Evolutionary conservation across 2,797 vertebrate species (phyloP), one percentile per base, ranked within the genome.

Genomic region (Phrynocephalus guinanensis): DNA sequence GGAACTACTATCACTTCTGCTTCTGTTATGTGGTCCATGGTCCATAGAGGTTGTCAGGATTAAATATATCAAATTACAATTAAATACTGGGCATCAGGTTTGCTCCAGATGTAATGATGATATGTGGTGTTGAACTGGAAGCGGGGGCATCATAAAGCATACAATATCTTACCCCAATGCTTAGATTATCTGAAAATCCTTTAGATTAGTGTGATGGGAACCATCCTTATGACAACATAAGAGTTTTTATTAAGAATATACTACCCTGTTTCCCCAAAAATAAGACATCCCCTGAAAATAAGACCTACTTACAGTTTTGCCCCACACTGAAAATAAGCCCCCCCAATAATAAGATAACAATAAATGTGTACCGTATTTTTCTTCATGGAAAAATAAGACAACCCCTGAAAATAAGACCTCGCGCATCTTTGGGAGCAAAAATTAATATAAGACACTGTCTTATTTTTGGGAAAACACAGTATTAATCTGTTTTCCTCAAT

Each of bases 21-120:
- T 85, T 92, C 83, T 86, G 0, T 0, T 16, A 71, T 84, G 76
- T 73, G 30, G 87, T 91, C 66, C 28, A 92, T 30, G 20, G 71
- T 72, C 85, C 77, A 70, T 85, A 77, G 66, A 90, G 87, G 48
- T 0, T 0, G 20, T 26, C 60, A 48, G 20, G 52, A 80, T 24
- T 63, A 78, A 71, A 60, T 73, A 50, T n/a, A 56, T 56, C 52
- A 56, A 56, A 30, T 15, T 18, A 44, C 50, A 50, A 18, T 68
- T 67, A 82, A 76, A 52, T 20, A 7, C 20, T 68, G 44, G 20
- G 1, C 20, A 76, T 28, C 3, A 50, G 28, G 30, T 18, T 28
- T 68, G 38, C 77, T 38, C 44, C 28, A 78, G 67, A 20, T 28
- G 70, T 79, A 22, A 33, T 26, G 13, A 50, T 10, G 15, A 67